Evolutionary conservation across 2,888 invertebrate species (phyloP), one percentile per base, ranked within the genome.

Genomic region (Zhuqinia jingwanae): DNA sequence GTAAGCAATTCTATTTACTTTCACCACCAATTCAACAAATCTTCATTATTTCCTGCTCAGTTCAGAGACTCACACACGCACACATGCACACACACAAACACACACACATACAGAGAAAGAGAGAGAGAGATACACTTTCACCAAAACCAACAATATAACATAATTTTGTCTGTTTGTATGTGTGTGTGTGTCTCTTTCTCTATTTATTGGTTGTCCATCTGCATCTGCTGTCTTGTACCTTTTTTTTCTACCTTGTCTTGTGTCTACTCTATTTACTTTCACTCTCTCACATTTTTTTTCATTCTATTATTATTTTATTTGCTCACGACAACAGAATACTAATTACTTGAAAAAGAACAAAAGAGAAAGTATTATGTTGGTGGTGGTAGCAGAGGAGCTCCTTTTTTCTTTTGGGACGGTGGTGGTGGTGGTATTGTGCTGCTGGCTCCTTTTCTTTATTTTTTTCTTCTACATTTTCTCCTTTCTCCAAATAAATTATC

Each of bases 401-500:
- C n/a, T 56, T 20, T 20, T 13, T 47, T 25, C 20, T 36, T 30
- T 17, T 27, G 3, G 30, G 5, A 36, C 36, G 36, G 36, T 36
- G 36, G 36, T 36, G 36, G 36, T 36, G 36, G 36, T 8, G 36
- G 36, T 36, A 8, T 58, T 65, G n/a, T 36, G 11, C 11, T 68
- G 30, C 22, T 15, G 30, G 15, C 53, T 27, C 36, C 53, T 50
- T 36, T 36, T 20, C 15, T 50, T 53, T 27, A 20, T 36, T 50
- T 36, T 36, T 20, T 6, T 50, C 30, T 13, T 45, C 60, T 63
- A 25, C 13, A n/a, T 47, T 79, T 60, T 65, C 8, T 30, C 8
- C 36, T 63, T 20, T 22, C 11, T 45, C 63, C 79, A 42, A 45
- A 60, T 45, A 78, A 78, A 63, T 56, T 58, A 58, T 77, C 58